Evolutionary conservation across 2,113 vertebrate species (phyloP).

Genomic region (Percina caprodes): DNA sequence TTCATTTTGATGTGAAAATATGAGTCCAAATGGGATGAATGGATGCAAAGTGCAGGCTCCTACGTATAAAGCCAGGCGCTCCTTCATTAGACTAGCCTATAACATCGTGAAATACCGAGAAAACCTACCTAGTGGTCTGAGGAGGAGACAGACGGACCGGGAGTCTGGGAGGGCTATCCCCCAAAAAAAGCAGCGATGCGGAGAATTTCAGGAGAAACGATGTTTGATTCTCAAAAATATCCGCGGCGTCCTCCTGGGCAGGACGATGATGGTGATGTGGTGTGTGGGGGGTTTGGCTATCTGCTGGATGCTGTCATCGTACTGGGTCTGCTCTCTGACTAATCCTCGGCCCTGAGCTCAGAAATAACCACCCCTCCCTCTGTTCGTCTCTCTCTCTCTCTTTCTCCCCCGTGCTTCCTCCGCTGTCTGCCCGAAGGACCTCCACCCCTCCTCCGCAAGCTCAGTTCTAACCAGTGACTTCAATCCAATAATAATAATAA

Average conservation of each 20-base stretch:
- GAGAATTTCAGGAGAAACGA: constrained; percentile 1
- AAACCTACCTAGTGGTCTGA: constrained; percentile 82
- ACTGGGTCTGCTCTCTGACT: constrained; percentile 75
- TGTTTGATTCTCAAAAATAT: constrained; percentile 40
- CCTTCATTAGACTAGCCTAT: constrained; percentile 70
- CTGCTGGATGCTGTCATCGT: constrained; percentile 82
- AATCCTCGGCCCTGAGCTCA: constrained; percentile 80
- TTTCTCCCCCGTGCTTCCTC: constrained; percentile 51
- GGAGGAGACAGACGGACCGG: constrained; percentile 58
- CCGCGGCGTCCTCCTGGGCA: constrained; percentile 59
- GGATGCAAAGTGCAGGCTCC: constrained; percentile 68
- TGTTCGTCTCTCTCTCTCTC: constrained; percentile 7
- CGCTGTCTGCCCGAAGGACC: constrained; percentile 60
- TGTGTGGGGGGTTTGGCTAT: constrained; percentile 64
- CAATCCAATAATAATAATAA: constrained; percentile 5
- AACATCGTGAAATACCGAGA: constrained; percentile 58
- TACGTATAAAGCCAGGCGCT: constrained; percentile 9
- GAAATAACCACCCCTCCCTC: constrained; percentile 73
- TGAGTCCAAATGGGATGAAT: constrained; percentile 25
- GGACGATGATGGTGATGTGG: constrained; percentile 66
- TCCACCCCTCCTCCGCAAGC: constrained; percentile 63
- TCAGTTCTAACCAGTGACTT: constrained; percentile 29
- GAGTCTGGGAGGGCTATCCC: constrained; percentile 38
- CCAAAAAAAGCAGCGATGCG: constrained; percentile 36
- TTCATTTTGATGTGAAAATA: constrained; percentile 33